Base-by-base conservation (phyloP, 2,113 vertebrate species). In the Oreotrochilus melanogaster region DNA sequence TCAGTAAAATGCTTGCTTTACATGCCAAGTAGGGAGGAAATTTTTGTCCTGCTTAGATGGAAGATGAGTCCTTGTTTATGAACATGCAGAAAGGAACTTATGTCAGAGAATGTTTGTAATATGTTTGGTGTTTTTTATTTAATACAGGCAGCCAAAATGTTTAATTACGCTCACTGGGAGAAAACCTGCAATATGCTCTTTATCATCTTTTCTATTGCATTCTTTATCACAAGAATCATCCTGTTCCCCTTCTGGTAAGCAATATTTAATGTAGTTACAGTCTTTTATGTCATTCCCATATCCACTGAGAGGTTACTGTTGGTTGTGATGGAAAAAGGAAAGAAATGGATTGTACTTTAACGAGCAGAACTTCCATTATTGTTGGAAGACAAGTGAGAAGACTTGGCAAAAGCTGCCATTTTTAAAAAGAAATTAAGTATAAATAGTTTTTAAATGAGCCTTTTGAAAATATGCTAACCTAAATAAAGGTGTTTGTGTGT, bases 211-310 rank as follows among this genome's bases (percentile, higher is more conserved):
- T 95, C 99, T 7, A 11, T 97, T 0, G 33, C 97, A 5, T 99
- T 99, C 89, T 98, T 99, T 92, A 92, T 98, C 81, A 99, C 98
- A 7, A 98, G 99, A 28, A 97, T 99, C 33, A 72, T 99, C 73
- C 97, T 99, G 76, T 99, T 99, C 71, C 99, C 99, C 17, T 99
- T 98, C 93, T 99, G 99, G 99, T 99, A 97, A 99, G 99, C 81
- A 75, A 62, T 21, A 22, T 76, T 78, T 78, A 62, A 31, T 48
- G 31, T 25, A 80, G 39, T 78, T 51, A 33, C 19, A n/a, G 48
- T 33, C 35, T 75, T 56, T 64, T 56, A 18, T 60, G 73, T 88
- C 51, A 22, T 88, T 93, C 64, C 19, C 27, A 2, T 81, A 88
- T 37, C 45, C 27, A 28, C 3, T 62, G 75, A 47, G 78, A 78